A percentile compares a stretch with the other conserved stretches of the same genome.
Evolutionary conservation across 2,888 invertebrate species (phyloP).

Genomic region (Blera fallax): DNA sequence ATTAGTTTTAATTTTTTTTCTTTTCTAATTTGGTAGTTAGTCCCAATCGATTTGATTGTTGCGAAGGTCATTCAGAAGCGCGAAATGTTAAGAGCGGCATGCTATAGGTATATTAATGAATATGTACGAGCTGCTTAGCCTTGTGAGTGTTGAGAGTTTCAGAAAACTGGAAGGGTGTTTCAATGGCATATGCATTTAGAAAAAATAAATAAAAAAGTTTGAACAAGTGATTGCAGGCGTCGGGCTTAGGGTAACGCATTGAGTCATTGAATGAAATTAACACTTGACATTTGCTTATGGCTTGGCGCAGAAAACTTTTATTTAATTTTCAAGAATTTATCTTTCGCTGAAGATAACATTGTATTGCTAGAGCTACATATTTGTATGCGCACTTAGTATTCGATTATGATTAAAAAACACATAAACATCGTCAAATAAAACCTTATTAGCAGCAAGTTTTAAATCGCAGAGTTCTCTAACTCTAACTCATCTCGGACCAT

Average conservation of each 20-base stretch:
- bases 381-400: too few relatives aligned
- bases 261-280: conserved; percentile 23
- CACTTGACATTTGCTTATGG: conserved; percentile 37
- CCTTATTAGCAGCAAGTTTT: too few relatives aligned
- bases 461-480: too few relatives aligned
- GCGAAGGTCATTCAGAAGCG: conserved; percentile 4
- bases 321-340: too few relatives aligned
- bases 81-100: conserved; percentile 13
- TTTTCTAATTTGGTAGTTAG: neutral
- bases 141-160: neutral
- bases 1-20: neutral
- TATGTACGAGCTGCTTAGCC: conserved; percentile 16
- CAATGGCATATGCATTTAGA: conserved; percentile 5
- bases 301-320: too few relatives aligned
- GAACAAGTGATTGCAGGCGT: neutral
- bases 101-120: conserved; percentile 6
- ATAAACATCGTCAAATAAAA: too few relatives aligned
- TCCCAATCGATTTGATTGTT: neutral
- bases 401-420: too few relatives aligned
- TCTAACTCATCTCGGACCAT: too few relatives aligned
- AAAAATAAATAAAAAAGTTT: neutral
- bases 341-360: too few relatives aligned
- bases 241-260: neutral
- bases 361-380: too few relatives aligned
- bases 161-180: conserved; percentile 11